A percentile compares a stretch with the other conserved stretches of the same genome.
Conservation (phyloP, 2,888 invertebrate genomes). For the Monopis laevigella region DNA sequence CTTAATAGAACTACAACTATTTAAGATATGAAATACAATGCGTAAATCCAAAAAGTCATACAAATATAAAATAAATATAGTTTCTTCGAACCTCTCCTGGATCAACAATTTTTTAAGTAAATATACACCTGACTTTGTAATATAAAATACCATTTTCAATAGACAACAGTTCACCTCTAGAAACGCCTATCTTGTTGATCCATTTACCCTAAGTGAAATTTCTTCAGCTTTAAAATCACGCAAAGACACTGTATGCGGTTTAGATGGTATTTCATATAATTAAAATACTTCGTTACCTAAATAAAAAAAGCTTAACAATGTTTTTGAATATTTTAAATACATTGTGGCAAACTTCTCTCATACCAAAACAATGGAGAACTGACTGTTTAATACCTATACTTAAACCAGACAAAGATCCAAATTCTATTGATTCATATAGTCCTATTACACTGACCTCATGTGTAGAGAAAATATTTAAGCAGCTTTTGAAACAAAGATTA, state of each 20-base stretch:
- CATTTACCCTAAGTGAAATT: slow-evolving; percentile 16
- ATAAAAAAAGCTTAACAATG: slow-evolving; percentile 11
- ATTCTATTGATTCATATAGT: slow-evolving; percentile 15
- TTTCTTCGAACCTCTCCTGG: background rate
- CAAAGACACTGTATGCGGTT: slow-evolving; percentile 17
- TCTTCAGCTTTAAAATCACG: slow-evolving; percentile 14
- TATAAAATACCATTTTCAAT: background rate
- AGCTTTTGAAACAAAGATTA: slow-evolving; percentile 17
- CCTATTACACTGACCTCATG: slow-evolving; percentile 19
- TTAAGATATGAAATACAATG: slow-evolving; percentile 10
- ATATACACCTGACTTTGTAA: slow-evolving; percentile 1
- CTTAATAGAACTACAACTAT: slow-evolving; percentile 18
- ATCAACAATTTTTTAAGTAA: background rate
- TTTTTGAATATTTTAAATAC: slow-evolving; percentile 17
- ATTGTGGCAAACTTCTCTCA: slow-evolving; percentile 13
- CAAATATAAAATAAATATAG: background rate
- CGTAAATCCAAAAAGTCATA: background rate
- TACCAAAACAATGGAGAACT: slow-evolving; percentile 18
- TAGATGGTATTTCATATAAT: slow-evolving; percentile 18
- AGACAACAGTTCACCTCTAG: background rate
- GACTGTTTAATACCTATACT: slow-evolving; percentile 19
- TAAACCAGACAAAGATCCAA: slow-evolving; percentile 16
- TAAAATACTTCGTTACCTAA: slow-evolving; percentile 16
- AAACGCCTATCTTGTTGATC: slow-evolving; percentile 8
- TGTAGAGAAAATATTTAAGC: slow-evolving; percentile 19